Percentiles rank a stretch among this genome's conserved stretches.
These are phyloP conservation scores for Agriopis leucophaearia DNA, from an alignment of 2,888 invertebrate species.

Conservation along the genomic window DNA sequence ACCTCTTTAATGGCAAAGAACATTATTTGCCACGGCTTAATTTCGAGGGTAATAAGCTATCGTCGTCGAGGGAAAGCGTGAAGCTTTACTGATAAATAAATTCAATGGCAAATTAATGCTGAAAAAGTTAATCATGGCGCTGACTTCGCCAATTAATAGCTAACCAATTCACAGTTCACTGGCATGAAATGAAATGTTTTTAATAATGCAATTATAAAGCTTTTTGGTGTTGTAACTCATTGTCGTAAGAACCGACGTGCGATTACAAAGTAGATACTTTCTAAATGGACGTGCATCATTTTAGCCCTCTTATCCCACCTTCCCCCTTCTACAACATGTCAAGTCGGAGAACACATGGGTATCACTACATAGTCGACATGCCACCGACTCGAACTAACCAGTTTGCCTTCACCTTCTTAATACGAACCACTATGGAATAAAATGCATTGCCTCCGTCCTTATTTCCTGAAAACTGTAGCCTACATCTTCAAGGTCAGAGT, in stretches of 20 bases:
- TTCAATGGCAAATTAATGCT: constrained; percentile 24
- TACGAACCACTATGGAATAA: no score
- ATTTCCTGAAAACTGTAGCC: no score
- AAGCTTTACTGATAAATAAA: constrained; percentile 26
- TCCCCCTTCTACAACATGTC: no score
- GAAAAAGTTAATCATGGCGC: constrained; percentile 27
- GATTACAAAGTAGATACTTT: background rate
- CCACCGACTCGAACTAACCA: no score
- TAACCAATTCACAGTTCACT: constrained; percentile 21
- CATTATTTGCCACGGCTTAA: constrained; percentile 15
- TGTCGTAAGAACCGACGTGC: background rate
- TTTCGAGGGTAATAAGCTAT: constrained; percentile 31
- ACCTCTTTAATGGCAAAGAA: constrained; percentile 14
- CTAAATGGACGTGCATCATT: no score
- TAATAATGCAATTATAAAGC: constrained; percentile 1
- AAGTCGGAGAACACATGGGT: no score
- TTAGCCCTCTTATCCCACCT: no score
- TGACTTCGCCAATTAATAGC: constrained; percentile 24
- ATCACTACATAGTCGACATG: no score
- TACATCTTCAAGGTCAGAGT: no score
- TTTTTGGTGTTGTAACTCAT: background rate
- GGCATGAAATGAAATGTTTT: constrained; percentile 11
- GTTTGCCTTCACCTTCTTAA: no score
- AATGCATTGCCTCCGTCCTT: no score
- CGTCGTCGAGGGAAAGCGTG: constrained; percentile 28